Evolutionary conservation across 2,888 invertebrate species (phyloP).

Genomic region (Gastrophysa polygoni): DNA sequence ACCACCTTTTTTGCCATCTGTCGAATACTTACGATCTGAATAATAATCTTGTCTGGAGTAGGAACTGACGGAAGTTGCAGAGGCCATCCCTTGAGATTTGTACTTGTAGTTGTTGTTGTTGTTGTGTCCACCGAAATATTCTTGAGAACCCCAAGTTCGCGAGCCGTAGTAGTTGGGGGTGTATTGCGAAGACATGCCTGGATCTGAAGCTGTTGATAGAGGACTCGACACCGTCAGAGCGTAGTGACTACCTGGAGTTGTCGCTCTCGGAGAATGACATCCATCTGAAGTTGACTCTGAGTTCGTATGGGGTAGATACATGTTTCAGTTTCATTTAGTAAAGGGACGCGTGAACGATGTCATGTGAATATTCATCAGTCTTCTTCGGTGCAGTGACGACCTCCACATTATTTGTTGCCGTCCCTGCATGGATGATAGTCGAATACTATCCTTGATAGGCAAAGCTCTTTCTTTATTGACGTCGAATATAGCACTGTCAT

Average conservation of each 20-base stretch:
- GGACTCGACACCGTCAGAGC: constrained; percentile 50
- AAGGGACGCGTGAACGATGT: neutral
- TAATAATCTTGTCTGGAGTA: constrained; percentile 45
- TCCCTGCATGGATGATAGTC: too few species aligned
- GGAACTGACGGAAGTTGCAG: constrained; percentile 31
- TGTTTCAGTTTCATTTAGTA: constrained; percentile 26
- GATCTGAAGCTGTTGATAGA: constrained; percentile 48
- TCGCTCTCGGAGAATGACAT: constrained; percentile 51
- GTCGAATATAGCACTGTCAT: too few species aligned
- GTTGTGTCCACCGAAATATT: constrained; percentile 55
- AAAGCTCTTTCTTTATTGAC: too few species aligned
- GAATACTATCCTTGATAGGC: too few species aligned
- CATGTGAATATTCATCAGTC: neutral
- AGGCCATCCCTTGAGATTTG: constrained; percentile 39
- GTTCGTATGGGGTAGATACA: constrained; percentile 46
- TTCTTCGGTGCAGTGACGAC: neutral
- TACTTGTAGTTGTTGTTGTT: constrained; percentile 50
- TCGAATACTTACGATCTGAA: constrained; percentile 37
- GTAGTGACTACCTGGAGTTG: constrained; percentile 54
- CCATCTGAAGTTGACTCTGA: constrained; percentile 54
- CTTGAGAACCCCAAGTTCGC: constrained; percentile 43
- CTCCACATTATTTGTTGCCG: neutral
- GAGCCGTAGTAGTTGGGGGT: constrained; percentile 52
- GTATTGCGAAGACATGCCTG: constrained; percentile 56
- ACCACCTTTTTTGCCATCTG: constrained; percentile 22